phyloP scores from a whole-genome alignment of 2,113 vertebrate genomes.

The Aspiorhynchus laticeps region DNA sequence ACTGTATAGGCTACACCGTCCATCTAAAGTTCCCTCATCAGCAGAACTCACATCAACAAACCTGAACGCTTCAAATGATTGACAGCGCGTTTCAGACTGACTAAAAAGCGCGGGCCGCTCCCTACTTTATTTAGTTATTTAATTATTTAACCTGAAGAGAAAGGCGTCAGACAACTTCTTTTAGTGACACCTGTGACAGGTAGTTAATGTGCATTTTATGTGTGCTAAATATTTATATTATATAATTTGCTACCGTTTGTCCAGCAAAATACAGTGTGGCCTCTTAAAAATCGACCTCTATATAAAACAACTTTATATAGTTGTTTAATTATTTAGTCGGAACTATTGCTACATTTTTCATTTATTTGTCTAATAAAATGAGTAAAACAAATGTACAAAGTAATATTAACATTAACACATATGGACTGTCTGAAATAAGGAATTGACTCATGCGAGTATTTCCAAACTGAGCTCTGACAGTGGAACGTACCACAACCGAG shows the following conservation, averaged over 20 bases:
- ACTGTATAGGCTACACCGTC: background rate
- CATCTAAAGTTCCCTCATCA: background rate
- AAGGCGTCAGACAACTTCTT: background rate
- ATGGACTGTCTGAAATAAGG: background rate
- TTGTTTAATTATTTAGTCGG: background rate
- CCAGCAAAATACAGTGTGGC: background rate
- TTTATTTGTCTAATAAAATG: background rate
- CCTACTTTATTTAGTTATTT: background rate
- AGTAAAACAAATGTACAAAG: background rate
- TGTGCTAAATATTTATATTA: background rate
- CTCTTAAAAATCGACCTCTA: background rate
- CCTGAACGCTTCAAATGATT: background rate
- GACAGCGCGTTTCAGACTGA: background rate
- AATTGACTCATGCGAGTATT: conserved; percentile 29
- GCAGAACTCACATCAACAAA: background rate
- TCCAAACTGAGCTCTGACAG: conserved; percentile 42
- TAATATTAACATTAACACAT: background rate
- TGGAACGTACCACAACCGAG: conserved; percentile 30
- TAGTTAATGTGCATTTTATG: background rate
- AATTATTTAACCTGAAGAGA: background rate
- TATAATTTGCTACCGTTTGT: background rate
- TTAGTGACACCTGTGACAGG: background rate
- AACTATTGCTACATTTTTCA: background rate
- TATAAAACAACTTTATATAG: background rate
- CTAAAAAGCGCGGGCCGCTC: background rate